A percentile compares a stretch with the other conserved stretches of the same genome.
Conservation (phyloP, 2,888 invertebrate species). For the Mesoligia furuncula region DNA sequence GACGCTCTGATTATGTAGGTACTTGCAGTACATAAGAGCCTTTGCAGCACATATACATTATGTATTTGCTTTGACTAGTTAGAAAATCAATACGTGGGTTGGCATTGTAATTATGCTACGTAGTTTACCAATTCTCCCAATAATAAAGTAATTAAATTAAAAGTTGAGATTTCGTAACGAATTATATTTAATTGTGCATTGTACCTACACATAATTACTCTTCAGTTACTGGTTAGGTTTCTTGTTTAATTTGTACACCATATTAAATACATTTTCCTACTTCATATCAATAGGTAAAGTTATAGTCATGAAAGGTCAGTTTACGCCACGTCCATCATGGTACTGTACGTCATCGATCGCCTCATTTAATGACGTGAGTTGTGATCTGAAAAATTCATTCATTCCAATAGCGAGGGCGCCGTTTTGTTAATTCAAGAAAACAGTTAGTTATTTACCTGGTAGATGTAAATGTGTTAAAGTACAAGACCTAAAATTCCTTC, state of each 20-base stretch:
- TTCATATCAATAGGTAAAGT: slow-evolving; percentile 8
- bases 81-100: slow-evolving; percentile 29
- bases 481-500: slow-evolving; percentile 12
- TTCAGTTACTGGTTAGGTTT: slow-evolving; percentile 19
- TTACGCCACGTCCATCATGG: slow-evolving; percentile 7
- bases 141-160: slow-evolving; percentile 2
- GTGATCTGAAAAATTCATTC: not conserved
- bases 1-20: slow-evolving; percentile 26
- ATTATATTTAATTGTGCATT: slow-evolving; percentile 15
- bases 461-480: not conserved
- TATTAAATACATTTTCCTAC: slow-evolving; percentile 39
- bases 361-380: slow-evolving; percentile 13
- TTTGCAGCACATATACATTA: slow-evolving; percentile 19
- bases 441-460: not conserved
- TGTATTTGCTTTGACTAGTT: slow-evolving; percentile 15
- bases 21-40: slow-evolving; percentile 30
- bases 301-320: slow-evolving; percentile 21
- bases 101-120: slow-evolving; percentile 10
- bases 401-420: not conserved
- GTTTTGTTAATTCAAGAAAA: slow-evolving; percentile 14
- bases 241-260: slow-evolving; percentile 25
- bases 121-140: slow-evolving; percentile 21
- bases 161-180: slow-evolving; percentile 5
- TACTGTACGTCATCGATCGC: slow-evolving; percentile 20
- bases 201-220: slow-evolving; percentile 17